These are phyloP conservation scores for Drosophila tropicalis DNA, from an alignment of 1,140 invertebrate genomes.

Conservation along the genomic window DNA sequence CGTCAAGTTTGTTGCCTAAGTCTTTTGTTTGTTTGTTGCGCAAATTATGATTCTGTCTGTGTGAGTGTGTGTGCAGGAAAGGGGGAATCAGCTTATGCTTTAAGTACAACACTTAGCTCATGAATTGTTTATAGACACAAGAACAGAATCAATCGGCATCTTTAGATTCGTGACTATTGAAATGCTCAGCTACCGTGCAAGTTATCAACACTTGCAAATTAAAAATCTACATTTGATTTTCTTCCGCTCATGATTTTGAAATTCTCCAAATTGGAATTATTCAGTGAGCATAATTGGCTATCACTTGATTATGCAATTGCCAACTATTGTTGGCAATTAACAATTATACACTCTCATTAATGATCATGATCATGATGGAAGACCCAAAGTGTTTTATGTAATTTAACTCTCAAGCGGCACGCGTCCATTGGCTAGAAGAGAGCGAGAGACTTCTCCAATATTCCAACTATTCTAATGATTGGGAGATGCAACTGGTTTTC, in stretches of 20 bases:
- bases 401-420: conserved; percentile 35
- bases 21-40: conserved; percentile 71
- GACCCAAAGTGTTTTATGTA: conserved; percentile 30
- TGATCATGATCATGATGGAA: conserved; percentile 1
- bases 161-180: conserved; percentile 49
- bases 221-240: conserved; percentile 61
- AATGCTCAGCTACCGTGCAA: conserved; percentile 53
- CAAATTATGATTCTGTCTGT: conserved; percentile 42
- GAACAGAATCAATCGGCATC: conserved; percentile 21
- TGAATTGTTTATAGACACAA: conserved; percentile 34
- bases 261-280: conserved; percentile 30
- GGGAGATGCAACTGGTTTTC: conserved; percentile 48
- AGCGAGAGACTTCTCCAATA: neutral
- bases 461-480: neutral
- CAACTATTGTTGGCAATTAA: conserved; percentile 34
- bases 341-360: conserved; percentile 27
- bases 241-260: conserved; percentile 25
- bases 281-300: conserved; percentile 47
- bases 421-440: conserved; percentile 27
- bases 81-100: conserved; percentile 50
- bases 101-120: conserved; percentile 38
- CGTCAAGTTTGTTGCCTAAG: conserved; percentile 76
- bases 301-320: conserved; percentile 13
- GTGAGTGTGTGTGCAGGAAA: conserved; percentile 32
- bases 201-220: conserved; percentile 69